phyloP scores from a whole-genome alignment of 2,888 invertebrate genomes.

The Ichneumoninae sp. region DNA sequence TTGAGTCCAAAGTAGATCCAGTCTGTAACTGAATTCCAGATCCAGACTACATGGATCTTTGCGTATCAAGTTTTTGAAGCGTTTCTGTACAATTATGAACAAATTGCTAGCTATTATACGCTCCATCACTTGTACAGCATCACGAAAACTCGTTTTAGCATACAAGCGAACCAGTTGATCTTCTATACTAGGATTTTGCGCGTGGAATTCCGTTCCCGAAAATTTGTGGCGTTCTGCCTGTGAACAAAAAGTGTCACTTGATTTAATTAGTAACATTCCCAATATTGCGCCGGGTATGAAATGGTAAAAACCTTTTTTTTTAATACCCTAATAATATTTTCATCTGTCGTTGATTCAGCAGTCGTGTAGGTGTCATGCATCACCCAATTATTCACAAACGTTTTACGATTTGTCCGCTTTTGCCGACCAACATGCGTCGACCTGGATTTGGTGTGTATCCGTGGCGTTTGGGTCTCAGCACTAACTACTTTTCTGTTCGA shows the following conservation, averaged over 20 bases:
- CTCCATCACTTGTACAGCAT: slow-evolving; percentile 88
- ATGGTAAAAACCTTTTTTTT: no score
- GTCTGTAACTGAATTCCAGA: slow-evolving; percentile 88
- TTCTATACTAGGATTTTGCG: slow-evolving; percentile 76
- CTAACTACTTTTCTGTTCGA: slow-evolving; percentile 88
- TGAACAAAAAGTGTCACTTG: neutral
- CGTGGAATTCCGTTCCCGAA: slow-evolving; percentile 65
- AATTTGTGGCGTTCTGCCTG: slow-evolving; percentile 63
- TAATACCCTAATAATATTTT: slow-evolving; percentile 51
- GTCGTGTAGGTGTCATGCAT: slow-evolving; percentile 89
- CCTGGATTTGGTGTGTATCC: slow-evolving; percentile 87
- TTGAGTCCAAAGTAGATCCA: slow-evolving; percentile 89
- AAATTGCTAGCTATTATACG: slow-evolving; percentile 90
- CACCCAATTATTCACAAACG: slow-evolving; percentile 91
- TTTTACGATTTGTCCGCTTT: slow-evolving; percentile 86
- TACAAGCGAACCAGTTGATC: slow-evolving; percentile 80
- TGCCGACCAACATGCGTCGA: slow-evolving; percentile 87
- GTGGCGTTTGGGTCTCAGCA: slow-evolving; percentile 90
- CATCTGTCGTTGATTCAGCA: slow-evolving; percentile 81
- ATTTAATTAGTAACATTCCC: neutral
- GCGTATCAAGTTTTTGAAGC: slow-evolving; percentile 88
- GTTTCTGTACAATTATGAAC: slow-evolving; percentile 88
- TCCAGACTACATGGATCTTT: slow-evolving; percentile 88
- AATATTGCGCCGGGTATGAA: neutral
- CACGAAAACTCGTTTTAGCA: slow-evolving; percentile 85